phyloP scores from a whole-genome alignment of 1,140 invertebrate genomes.

The Uloborus diversus region DNA sequence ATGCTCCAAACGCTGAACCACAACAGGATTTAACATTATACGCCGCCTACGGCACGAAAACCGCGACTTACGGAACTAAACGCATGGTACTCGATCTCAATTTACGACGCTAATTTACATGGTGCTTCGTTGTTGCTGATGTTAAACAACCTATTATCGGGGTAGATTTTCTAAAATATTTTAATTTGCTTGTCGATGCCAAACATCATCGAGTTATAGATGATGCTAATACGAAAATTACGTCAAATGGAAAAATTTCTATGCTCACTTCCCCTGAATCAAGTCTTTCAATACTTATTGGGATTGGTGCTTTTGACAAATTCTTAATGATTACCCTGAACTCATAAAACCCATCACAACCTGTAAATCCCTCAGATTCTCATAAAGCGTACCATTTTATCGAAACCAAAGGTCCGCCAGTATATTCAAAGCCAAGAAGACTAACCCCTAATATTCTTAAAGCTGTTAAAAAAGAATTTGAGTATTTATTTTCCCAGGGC shows the following conservation, averaged over 20 bases:
- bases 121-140: constrained; percentile 31
- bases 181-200: constrained; percentile 24
- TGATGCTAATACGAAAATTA: constrained; percentile 1
- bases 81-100: neutral
- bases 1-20: neutral
- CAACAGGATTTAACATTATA: neutral
- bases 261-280: no score
- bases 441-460: no score
- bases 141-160: constrained; percentile 35
- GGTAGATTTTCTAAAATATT: constrained; percentile 39
- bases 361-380: neutral
- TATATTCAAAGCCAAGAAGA: no score
- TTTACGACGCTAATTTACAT: constrained; percentile 14
- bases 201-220: neutral
- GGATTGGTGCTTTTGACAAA: neutral
- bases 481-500: no score
- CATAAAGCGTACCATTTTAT: neutral
- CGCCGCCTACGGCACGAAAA: constrained; percentile 39
- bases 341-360: neutral
- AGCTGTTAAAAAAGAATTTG: no score
- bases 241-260: neutral
- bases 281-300: no score
- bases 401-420: no score
- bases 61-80: constrained; percentile 18
- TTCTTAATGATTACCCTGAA: neutral